phyloP scores from a whole-genome alignment of 2,797 vertebrate genomes.

The Okamejei kenojei region DNA sequence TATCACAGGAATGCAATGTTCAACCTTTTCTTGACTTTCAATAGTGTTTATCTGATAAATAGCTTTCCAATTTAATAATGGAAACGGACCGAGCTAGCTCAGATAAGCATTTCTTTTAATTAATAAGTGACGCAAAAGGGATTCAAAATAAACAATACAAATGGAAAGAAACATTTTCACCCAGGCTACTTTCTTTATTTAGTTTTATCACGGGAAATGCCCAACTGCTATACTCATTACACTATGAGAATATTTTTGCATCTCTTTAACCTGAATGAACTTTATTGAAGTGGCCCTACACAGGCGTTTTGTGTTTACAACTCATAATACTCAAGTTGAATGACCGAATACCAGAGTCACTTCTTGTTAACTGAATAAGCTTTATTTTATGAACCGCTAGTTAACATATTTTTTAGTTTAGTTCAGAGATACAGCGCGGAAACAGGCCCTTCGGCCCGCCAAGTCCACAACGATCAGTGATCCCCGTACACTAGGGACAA shows the following conservation, averaged over 20 bases:
- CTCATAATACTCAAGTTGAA: conserved; percentile 20
- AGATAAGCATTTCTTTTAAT: background rate
- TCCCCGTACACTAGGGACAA: too few species aligned
- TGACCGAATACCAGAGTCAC: conserved; percentile 14
- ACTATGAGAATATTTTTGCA: conserved; percentile 37
- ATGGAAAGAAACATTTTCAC: conserved; percentile 8
- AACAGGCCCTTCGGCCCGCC: too few species aligned
- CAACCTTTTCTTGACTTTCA: background rate
- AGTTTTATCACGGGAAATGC: conserved; percentile 21
- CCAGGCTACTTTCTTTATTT: background rate
- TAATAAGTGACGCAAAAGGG: background rate
- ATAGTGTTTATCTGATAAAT: background rate
- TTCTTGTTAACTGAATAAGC: conserved; percentile 20
- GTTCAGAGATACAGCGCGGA: too few species aligned
- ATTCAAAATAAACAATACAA: background rate
- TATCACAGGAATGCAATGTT: background rate
- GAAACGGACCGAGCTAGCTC: background rate
- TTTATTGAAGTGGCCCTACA: conserved; percentile 10
- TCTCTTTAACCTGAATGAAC: conserved; percentile 34
- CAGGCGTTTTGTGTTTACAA: conserved; percentile 28
- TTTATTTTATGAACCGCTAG: background rate
- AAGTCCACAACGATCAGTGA: too few species aligned
- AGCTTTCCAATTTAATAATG: background rate
- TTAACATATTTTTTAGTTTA: background rate
- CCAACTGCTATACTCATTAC: conserved; percentile 35